Evolutionary conservation across 2,888 invertebrate species (phyloP).

Genomic region (Incurvaria masculella): DNA sequence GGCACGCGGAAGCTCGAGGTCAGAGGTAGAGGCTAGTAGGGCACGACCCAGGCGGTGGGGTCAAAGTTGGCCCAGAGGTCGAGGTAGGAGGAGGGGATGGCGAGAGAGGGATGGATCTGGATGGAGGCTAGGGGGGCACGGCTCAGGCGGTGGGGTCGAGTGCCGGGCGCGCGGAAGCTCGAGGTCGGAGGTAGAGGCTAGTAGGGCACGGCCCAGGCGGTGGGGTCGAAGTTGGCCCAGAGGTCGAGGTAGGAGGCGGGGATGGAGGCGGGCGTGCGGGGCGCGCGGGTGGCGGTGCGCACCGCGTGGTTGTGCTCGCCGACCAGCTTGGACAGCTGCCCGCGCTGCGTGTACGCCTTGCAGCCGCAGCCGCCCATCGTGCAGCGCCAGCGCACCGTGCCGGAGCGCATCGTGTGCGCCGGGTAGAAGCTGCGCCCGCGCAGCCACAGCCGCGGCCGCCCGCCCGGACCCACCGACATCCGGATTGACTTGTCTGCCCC

Average conservation of each 20-base stretch:
- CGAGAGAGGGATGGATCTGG: no score
- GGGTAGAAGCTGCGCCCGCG: conserved; percentile 50
- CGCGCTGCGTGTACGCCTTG: conserved; percentile 49
- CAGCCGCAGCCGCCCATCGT: conserved; percentile 52
- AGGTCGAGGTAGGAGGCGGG: conserved; percentile 6
- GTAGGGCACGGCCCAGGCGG: conserved; percentile 26
- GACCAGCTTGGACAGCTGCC: conserved; percentile 43
- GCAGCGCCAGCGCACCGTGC: conserved; percentile 49
- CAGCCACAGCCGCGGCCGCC: conserved; percentile 47
- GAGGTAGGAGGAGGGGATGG: conserved; percentile 12
- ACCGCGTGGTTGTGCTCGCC: conserved; percentile 48
- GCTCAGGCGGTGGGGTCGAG: no score
- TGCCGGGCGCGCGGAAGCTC: conserved; percentile 36
- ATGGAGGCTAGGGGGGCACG: no score
- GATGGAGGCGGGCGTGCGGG: conserved; percentile 21
- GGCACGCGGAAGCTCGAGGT: no score
- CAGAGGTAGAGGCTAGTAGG: no score
- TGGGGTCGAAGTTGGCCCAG: not conserved
- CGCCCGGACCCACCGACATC: conserved; percentile 46
- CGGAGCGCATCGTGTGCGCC: conserved; percentile 50
- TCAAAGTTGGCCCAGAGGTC: conserved; percentile 2
- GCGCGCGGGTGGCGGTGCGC: conserved; percentile 19
- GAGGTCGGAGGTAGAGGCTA: conserved; percentile 33
- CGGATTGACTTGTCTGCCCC: conserved; percentile 36
- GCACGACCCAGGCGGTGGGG: conserved; percentile 41